Evolutionary conservation across 2,113 vertebrate genomes (phyloP), one percentile per base, ranked within the genome.

Genomic region (Puma concolor): DNA sequence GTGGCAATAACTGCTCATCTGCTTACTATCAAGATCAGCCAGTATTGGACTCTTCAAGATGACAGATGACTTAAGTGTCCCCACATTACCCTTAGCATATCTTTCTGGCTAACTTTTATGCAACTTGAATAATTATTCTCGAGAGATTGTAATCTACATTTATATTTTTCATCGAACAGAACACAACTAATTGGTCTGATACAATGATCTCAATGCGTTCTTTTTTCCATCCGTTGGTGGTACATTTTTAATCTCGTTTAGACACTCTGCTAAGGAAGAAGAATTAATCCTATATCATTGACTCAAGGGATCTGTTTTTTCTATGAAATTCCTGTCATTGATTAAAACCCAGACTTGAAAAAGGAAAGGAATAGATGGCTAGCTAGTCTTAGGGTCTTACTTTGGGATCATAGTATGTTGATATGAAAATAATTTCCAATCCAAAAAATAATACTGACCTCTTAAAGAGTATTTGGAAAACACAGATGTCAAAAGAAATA

Each of bases 1-100:
- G 90, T 85, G 57, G 90, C 93, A 92, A 85, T 96, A 77, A 90
- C 69, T 66, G 63, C 48, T 98, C 94, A 96, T 92, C 89, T 98
- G 83, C 83, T 98, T 97, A 96, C 90, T 94, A 82, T 97, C 96
- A 94, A 91, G 63, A 96, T 91, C 57, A 64, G 64, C 60, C 38
- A 31, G 50, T 38, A 85, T n/a, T 94, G 94, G 84, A 72, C 94
- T 94, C 21, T 95, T 63, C n/a, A 82, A 89, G 69, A 96, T 94
- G 94, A 97, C 90, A 87, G 67, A 97, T 92, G 91, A 96, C 25
- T 94, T 60, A 64, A 25, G 7, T 38, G 76, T 88, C 89, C 76
- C 96, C 50, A 60, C 29, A 66, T 92, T 60, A 95, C 95, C 87
- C 57, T 92, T 33, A 57, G 12, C 27, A 52, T 92, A n/a, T 71